These are phyloP conservation scores for Amiota minor DNA, from an alignment of 2,888 invertebrate genomes.

Conservation along the genomic window DNA sequence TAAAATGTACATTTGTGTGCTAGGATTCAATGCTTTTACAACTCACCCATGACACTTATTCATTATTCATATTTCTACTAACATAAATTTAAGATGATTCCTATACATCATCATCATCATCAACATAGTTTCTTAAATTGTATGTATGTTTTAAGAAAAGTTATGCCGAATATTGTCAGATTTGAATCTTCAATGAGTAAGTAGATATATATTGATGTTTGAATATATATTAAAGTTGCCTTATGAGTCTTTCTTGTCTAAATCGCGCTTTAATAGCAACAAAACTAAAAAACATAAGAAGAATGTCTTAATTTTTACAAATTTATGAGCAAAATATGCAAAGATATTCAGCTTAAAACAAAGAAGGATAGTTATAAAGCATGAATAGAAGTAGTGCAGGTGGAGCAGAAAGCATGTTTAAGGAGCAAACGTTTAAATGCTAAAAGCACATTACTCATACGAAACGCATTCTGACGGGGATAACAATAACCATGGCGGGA, in stretches of 20 bases:
- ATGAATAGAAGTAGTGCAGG: no score
- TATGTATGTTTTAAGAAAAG: no score
- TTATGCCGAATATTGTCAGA: no score
- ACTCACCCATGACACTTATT: slow-evolving; percentile 56
- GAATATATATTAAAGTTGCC: no score
- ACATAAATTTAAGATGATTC: no score
- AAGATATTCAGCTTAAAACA: slow-evolving; percentile 37
- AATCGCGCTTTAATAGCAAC: no score
- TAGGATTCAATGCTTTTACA: slow-evolving; percentile 59
- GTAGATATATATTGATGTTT: no score
- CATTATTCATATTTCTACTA: slow-evolving; percentile 32
- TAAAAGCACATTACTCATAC: slow-evolving; percentile 50
- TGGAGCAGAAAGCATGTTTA: no score
- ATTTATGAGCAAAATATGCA: slow-evolving; percentile 55
- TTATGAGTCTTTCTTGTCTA: no score
- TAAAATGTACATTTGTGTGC: slow-evolving; percentile 57
- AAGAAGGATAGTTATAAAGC: not conserved
- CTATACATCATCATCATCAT: no score
- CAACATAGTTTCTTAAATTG: no score
- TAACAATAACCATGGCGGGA: not conserved
- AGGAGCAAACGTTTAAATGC: slow-evolving; percentile 30
- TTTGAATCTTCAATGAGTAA: no score
- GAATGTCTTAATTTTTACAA: slow-evolving; percentile 56
- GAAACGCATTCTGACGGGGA: slow-evolving; percentile 15
- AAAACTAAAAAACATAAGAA: slow-evolving; percentile 20